These are phyloP conservation scores for Colistium nudipinnis DNA, from an alignment of 2,113 vertebrate species.

Conservation along the genomic window DNA sequence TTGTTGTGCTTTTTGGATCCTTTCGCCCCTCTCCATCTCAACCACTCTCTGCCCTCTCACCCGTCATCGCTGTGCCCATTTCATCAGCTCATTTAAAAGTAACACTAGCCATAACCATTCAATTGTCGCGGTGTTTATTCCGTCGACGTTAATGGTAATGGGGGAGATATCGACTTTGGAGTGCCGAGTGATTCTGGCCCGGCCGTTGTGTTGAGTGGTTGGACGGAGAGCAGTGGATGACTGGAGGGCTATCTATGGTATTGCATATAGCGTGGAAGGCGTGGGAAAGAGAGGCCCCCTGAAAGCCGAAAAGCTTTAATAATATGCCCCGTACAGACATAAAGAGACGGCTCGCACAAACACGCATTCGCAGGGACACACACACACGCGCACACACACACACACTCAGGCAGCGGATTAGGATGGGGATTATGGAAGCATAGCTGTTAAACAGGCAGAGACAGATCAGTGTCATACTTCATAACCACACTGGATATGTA, in stretches of 20 bases:
- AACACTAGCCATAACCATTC: constrained; percentile 60
- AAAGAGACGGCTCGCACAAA: constrained; percentile 28
- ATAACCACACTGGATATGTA: constrained; percentile 45
- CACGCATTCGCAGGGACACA: constrained; percentile 18
- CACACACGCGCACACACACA: constrained; percentile 3
- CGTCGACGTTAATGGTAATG: constrained; percentile 53
- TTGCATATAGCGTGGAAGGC: constrained; percentile 47
- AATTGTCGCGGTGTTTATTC: constrained; percentile 55
- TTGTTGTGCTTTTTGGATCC: constrained; percentile 4
- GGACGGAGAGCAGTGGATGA: constrained; percentile 50
- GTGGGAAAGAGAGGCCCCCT: constrained; percentile 62
- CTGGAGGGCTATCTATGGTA: constrained; percentile 49
- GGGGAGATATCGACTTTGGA: constrained; percentile 54
- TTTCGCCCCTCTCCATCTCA: constrained; percentile 34
- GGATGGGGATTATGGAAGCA: constrained; percentile 70
- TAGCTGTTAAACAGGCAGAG: constrained; percentile 70
- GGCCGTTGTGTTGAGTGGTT: constrained; percentile 64
- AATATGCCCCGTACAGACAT: constrained; percentile 42
- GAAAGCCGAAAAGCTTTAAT: constrained; percentile 65
- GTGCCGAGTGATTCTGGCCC: constrained; percentile 48
- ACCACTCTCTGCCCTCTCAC: constrained; percentile 17
- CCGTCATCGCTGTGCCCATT: constrained; percentile 29
- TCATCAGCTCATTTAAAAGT: constrained; percentile 64
- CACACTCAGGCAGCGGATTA: constrained; percentile 64
- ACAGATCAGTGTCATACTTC: constrained; percentile 71